Conservation (phyloP, 1,140 invertebrate genomes). For the Pemphigus obesinymphae region DNA sequence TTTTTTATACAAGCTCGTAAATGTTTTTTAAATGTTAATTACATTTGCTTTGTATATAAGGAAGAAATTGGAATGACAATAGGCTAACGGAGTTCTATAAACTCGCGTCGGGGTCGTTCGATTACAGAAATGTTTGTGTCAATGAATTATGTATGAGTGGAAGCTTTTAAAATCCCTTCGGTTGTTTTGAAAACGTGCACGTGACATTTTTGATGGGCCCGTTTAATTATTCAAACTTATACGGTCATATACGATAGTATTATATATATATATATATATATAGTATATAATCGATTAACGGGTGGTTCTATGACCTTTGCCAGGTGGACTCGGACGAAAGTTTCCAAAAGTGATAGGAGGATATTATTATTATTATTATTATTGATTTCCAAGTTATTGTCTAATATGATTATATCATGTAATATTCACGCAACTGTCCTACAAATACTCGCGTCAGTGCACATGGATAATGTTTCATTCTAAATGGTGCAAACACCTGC, state of each 20-base stretch:
- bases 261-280: neutral
- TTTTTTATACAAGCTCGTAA: neutral
- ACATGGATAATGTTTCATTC: constrained; percentile 7
- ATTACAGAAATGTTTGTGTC: neutral
- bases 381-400: neutral
- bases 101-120: neutral
- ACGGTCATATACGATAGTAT: too few species aligned
- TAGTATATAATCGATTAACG: neutral
- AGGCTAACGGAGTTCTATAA: constrained; percentile 8
- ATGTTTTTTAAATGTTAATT: neutral
- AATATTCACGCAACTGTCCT: constrained; percentile 17
- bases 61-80: too few species aligned
- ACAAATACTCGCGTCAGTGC: constrained; percentile 21
- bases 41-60: neutral
- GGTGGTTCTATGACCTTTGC: neutral
- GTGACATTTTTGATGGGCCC: neutral
- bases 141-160: constrained; percentile 7
- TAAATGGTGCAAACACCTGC: constrained; percentile 31
- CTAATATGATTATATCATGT: neutral
- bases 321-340: neutral
- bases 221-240: constrained; percentile 28
- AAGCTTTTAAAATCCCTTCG: constrained; percentile 2
- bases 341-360: neutral
- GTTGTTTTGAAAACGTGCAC: neutral
- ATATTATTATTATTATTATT: too few species aligned